Evolutionary conservation across 2,113 vertebrate species (phyloP).

Genomic region (Penelope pileata): DNA sequence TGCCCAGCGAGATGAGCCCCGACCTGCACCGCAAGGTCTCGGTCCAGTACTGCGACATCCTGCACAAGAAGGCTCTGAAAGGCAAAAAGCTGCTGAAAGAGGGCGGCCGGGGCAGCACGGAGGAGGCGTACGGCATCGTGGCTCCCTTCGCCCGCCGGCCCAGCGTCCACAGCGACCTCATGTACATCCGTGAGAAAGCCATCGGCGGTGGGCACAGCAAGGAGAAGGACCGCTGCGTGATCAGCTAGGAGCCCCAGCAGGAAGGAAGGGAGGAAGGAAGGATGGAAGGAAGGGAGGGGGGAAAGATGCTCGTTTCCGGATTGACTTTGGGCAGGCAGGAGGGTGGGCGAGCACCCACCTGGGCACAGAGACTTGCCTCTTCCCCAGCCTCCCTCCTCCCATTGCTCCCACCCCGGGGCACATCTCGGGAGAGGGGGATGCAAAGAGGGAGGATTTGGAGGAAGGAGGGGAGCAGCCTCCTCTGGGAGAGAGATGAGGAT

Average conservation of each 20-base stretch:
- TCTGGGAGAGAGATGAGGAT: neutral
- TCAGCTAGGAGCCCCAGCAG: slow-evolving; percentile 80
- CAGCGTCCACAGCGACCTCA: slow-evolving; percentile 97
- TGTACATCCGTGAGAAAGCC: slow-evolving; percentile 96
- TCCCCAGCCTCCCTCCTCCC: slow-evolving; percentile 6
- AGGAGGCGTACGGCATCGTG: slow-evolving; percentile 91
- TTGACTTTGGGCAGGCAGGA: slow-evolving; percentile 5
- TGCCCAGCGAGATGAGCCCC: slow-evolving; percentile 97
- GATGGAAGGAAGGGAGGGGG: neutral
- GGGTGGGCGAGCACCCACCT: neutral
- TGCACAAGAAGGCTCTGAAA: slow-evolving; percentile 88
- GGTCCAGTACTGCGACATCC: slow-evolving; percentile 91
- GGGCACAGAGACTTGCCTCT: neutral
- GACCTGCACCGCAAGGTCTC: slow-evolving; percentile 95
- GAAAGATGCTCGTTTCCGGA: neutral
- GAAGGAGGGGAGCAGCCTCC: neutral
- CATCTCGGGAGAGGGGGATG: slow-evolving; percentile 22
- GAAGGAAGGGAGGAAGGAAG: neutral
- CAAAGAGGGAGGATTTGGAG: neutral
- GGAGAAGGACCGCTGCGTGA: slow-evolving; percentile 92
- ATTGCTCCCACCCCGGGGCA: neutral
- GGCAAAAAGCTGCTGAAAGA: slow-evolving; percentile 87
- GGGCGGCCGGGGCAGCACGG: slow-evolving; percentile 61
- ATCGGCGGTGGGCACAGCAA: slow-evolving; percentile 85
- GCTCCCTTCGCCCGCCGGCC: slow-evolving; percentile 93